A percentile compares a stretch with the other conserved stretches of the same genome.
These are phyloP conservation scores for Caenorhabditis elegans DNA, from an alignment of 1,140 invertebrate genomes.

Conservation along the genomic window DNA sequence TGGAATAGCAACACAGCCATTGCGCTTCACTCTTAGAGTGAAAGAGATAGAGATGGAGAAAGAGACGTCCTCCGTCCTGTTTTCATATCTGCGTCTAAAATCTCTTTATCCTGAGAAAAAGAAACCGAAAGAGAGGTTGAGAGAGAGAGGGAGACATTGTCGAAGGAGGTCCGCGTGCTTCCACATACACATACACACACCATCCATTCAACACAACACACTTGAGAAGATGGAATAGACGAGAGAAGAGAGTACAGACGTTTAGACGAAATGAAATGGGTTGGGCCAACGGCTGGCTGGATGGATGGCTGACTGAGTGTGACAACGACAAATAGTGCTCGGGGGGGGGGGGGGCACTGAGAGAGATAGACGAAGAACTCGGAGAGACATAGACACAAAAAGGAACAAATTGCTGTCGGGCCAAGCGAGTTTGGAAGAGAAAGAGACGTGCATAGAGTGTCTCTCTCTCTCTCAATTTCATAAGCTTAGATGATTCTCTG, in stretches of 20 bases:
- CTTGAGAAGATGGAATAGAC: not conserved
- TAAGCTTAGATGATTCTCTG: not conserved
- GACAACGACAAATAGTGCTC: conserved; percentile 16
- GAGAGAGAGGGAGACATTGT: not conserved
- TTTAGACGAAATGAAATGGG: not conserved
- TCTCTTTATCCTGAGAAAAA: not conserved
- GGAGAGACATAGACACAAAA: not conserved
- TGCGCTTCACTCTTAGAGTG: not conserved
- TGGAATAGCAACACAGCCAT: not conserved
- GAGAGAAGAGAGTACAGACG: not conserved
- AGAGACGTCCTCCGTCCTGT: not conserved
- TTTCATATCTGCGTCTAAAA: not conserved
- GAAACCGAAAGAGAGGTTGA: not conserved
- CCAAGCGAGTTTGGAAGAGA: not conserved
- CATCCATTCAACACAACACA: not conserved
- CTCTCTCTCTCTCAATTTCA: not conserved
- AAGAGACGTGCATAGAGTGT: not conserved
- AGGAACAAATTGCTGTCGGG: not conserved
- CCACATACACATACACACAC: not conserved
- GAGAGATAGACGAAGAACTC: not conserved
- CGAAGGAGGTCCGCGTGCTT: not conserved
- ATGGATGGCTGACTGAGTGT: not conserved
- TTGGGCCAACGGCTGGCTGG: not conserved
- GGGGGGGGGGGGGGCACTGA: not conserved
- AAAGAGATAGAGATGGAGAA: no score